Conservation (phyloP, 1,140 invertebrate species). For the Eurosta solidaginis region DNA sequence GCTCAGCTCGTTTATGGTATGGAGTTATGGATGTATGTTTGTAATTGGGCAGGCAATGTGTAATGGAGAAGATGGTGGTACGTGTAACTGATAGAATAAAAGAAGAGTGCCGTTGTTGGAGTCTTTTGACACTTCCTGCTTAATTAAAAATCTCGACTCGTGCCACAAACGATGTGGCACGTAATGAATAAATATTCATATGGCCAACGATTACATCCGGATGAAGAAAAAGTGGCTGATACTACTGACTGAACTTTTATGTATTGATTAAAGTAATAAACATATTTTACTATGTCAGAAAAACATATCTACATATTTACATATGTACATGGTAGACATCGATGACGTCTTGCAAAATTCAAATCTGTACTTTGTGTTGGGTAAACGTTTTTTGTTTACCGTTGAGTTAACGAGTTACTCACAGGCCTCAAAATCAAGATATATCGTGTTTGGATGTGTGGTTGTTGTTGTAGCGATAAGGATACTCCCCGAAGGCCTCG, state of each 20-base stretch:
- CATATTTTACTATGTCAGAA: too few relatives aligned
- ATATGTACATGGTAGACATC: neutral
- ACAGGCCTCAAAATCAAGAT: too few relatives aligned
- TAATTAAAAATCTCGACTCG: slow-evolving; percentile 22
- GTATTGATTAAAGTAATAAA: neutral
- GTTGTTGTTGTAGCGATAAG: too few relatives aligned
- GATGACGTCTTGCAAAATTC: neutral
- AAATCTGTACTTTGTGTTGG: too few relatives aligned
- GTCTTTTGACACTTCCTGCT: slow-evolving; percentile 27
- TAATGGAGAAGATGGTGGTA: neutral
- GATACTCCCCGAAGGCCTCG: too few relatives aligned
- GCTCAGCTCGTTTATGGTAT: neutral
- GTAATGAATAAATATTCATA: slow-evolving; percentile 21
- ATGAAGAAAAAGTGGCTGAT: neutral
- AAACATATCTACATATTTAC: neutral
- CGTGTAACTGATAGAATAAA: neutral
- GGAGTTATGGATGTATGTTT: neutral
- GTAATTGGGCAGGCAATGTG: neutral
- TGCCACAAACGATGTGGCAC: slow-evolving; percentile 1
- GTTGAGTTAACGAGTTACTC: too few relatives aligned
- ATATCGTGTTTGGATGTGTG: too few relatives aligned
- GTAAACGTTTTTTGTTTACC: too few relatives aligned
- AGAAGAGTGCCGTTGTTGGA: slow-evolving; percentile 21
- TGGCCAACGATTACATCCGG: slow-evolving; percentile 17
- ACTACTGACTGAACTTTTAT: neutral